Conservation (phyloP, 1,140 invertebrate genomes). For the Melipona quadrifasciata region DNA sequence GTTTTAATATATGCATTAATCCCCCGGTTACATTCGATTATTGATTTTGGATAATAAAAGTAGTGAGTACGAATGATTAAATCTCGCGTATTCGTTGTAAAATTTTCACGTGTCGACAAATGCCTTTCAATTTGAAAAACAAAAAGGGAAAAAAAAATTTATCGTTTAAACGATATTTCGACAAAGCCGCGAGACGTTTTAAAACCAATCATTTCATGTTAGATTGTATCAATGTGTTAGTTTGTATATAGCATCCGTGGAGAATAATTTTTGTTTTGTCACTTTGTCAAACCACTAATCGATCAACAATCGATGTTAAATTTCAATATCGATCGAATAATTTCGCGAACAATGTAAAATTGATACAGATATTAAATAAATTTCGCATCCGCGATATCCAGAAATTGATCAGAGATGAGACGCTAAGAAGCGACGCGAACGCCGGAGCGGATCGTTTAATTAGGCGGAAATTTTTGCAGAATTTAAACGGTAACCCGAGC, state of each 20-base stretch:
- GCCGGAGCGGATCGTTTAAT: neutral
- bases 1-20: neutral
- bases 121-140: neutral
- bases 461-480: neutral
- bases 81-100: neutral
- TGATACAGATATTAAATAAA: neutral
- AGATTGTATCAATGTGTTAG: neutral
- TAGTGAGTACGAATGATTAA: neutral
- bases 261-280: neutral
- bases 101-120: neutral
- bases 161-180: neutral
- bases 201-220: neutral
- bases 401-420: neutral
- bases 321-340: neutral
- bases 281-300: neutral
- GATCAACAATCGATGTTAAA: neutral
- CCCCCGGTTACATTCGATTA: neutral
- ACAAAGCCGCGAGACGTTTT: neutral
- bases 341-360: neutral
- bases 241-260: neutral
- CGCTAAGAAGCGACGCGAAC: neutral
- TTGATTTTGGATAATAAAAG: neutral
- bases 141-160: too few species aligned
- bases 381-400: neutral
- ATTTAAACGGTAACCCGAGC: neutral